Evolutionary conservation across 1,140 invertebrate genomes (phyloP), one percentile per base, ranked within the genome.

Genomic region (Procambarus clarkii): DNA sequence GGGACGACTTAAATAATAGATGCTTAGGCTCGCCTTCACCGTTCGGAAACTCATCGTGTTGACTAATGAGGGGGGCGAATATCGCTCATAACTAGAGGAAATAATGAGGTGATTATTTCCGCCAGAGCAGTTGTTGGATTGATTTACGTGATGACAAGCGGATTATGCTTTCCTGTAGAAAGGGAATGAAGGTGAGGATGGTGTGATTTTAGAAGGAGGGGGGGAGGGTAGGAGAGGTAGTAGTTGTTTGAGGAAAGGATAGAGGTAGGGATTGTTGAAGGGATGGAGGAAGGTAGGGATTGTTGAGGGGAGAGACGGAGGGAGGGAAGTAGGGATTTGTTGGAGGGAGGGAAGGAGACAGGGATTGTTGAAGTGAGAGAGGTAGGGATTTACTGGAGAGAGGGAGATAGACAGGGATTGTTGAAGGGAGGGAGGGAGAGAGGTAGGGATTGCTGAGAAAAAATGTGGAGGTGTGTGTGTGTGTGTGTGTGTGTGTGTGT

Each of bases 91-190:
- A 74, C 69, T 74, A 74, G n/a, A 9, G n/a, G 4, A 34, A 74
- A 74, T 74, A 74, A 74, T 34, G 69, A 74, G 69, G 24, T n/a
- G 69, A 74, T 74, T 74, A 74, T 74, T 74, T n/a, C n/a, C 69
- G 24, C 11, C 69, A 21, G 11, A 11, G n/a, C n/a, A n/a, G 2
- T n/a, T 74, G 69, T 3, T 34, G 69, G 69, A 74, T 74, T 74
- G 69, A 74, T 74, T 74, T 74, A 34, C 60, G 60, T 64, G 60
- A 64, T 21, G 60, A 18, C 60, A 21, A 64, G 60, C 60, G 60
- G 18, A 21, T 15, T 64, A 18, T 64, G 60, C 60, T 15, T 64
- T 64, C 60, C 15, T 15, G 60, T n/a, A n/a, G 54, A 13, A 7
- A 13, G 54, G 54, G 4, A 13, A 13, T 64, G 60, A 4, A 4